Evolutionary conservation across 2,888 invertebrate species (phyloP).

Genomic region (Steinernema carpocapsae): DNA sequence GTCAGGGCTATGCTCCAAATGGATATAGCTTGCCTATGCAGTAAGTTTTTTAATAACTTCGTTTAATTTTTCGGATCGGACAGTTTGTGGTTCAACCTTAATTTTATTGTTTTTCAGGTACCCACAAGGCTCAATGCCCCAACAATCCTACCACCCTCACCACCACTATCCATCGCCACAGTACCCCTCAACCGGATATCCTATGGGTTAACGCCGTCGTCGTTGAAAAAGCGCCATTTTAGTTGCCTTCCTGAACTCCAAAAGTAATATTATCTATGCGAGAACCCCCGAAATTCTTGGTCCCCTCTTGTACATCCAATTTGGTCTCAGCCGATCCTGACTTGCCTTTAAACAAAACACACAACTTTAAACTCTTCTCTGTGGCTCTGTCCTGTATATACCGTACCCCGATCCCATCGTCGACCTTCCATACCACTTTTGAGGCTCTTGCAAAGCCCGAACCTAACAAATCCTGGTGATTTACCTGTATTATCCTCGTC

Average conservation of each 20-base stretch:
- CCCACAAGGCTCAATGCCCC: conserved; percentile 7
- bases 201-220: background rate
- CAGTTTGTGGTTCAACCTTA: no score
- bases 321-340: conserved; percentile 26
- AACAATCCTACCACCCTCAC: background rate
- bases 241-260: conserved; percentile 6
- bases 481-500: no score
- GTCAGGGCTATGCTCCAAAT: background rate
- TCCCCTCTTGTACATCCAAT: background rate
- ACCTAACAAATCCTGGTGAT: conserved; percentile 24
- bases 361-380: background rate
- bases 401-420: background rate
- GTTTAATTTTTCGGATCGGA: no score
- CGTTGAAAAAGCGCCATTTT: background rate
- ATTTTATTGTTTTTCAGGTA: no score
- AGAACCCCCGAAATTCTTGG: background rate
- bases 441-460: no score
- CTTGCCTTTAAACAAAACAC: conserved; percentile 6
- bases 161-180: conserved; percentile 8
- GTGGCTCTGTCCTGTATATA: conserved; percentile 7
- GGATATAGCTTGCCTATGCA: conserved; percentile 20
- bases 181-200: conserved; percentile 14
- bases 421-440: background rate
- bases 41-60: background rate
- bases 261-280: background rate